Conservation (phyloP, 2,888 invertebrate species). For the Drosophila leonis region DNA sequence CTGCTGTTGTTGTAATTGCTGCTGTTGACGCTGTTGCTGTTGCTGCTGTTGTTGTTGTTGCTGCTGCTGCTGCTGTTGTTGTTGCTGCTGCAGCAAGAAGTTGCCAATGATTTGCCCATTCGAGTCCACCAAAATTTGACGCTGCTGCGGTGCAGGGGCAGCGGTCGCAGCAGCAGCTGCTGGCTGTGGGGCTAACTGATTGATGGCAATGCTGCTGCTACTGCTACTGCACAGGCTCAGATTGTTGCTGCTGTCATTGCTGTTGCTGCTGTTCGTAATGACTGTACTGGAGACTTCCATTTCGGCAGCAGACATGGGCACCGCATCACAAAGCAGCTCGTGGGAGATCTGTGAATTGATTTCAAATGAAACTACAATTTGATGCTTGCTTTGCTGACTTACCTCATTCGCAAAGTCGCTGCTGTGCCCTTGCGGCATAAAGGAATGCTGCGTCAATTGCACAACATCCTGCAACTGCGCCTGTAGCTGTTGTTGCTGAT, state of each 20-base stretch:
- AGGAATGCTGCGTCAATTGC: constrained; percentile 67
- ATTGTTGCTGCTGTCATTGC: constrained; percentile 83
- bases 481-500: constrained; percentile 56
- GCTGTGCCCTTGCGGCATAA: constrained; percentile 59
- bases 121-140: constrained; percentile 83
- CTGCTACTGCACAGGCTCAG: constrained; percentile 79
- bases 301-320: constrained; percentile 88
- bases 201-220: constrained; percentile 60
- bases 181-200: constrained; percentile 58
- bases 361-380: background rate
- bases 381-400: constrained; percentile 5
- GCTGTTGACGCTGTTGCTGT: constrained; percentile 62
- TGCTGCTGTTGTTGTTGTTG: constrained; percentile 70
- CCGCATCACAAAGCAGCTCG: constrained; percentile 87
- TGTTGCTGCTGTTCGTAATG: constrained; percentile 83
- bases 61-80: constrained; percentile 68
- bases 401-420: constrained; percentile 73
- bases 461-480: constrained; percentile 63
- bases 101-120: constrained; percentile 85
- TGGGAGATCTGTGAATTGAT: constrained; percentile 80
- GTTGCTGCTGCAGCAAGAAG: constrained; percentile 79
- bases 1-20: constrained; percentile 65
- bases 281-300: constrained; percentile 88
- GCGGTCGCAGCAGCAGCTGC: constrained; percentile 30
- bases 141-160: constrained; percentile 73